Percentiles rank a stretch among this genome's conserved stretches.
These are phyloP conservation scores for Ochropleura plecta DNA, from an alignment of 2,888 invertebrate genomes.

Conservation along the genomic window DNA sequence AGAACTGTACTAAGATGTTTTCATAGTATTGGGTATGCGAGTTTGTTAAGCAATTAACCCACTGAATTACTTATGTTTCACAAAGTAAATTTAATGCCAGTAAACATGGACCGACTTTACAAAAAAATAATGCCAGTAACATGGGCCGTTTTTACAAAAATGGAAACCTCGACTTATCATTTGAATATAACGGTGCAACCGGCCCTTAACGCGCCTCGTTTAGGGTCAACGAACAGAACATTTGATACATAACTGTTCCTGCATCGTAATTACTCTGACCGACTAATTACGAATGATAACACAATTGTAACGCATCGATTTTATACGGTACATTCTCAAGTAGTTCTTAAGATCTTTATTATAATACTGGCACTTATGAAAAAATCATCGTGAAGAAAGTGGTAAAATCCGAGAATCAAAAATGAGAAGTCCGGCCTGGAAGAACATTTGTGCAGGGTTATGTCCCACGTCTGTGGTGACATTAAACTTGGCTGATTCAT, in stretches of 20 bases:
- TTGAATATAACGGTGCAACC: constrained; percentile 59
- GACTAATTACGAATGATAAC: constrained; percentile 62
- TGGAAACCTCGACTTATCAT: constrained; percentile 47
- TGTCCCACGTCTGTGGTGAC: too few species aligned
- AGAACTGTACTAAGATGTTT: too few species aligned
- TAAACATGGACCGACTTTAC: too few species aligned
- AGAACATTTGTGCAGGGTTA: too few species aligned
- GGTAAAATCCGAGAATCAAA: neutral
- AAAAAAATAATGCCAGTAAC: neutral
- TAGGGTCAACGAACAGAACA: constrained; percentile 62
- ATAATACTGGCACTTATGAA: neutral
- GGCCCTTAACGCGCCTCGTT: constrained; percentile 45
- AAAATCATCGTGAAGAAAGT: neutral
- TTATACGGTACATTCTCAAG: constrained; percentile 30
- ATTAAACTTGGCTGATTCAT: too few species aligned
- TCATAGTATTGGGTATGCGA: too few species aligned
- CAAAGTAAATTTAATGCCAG: neutral
- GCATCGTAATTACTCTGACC: constrained; percentile 60
- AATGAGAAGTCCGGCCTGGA: neutral
- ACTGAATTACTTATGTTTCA: neutral
- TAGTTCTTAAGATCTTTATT: neutral
- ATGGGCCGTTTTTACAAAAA: constrained; percentile 21
- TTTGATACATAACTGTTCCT: constrained; percentile 64
- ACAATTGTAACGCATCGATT: constrained; percentile 41
- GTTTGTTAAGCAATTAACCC: too few species aligned